Base-by-base conservation (phyloP, 1,140 invertebrate genomes). In the Bombyx mandarina region DNA sequence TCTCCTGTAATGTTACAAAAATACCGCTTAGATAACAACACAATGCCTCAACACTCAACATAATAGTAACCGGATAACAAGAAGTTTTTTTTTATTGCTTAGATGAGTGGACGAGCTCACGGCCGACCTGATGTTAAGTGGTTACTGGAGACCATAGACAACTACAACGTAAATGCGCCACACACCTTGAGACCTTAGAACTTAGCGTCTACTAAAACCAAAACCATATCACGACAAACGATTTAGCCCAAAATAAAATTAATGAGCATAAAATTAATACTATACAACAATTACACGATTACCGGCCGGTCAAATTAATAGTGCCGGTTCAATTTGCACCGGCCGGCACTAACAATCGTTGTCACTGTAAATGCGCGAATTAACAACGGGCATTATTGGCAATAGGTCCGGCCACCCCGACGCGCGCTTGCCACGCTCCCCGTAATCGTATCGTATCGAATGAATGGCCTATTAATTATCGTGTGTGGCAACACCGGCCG, bases 341-440 rank as follows among this genome's bases (percentile, higher is more conserved):
- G 58, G 62, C 67, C 69, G 66, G 65, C 75, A 73, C 66, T 35
- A 58, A 67, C 71, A 67, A 66, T 69, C 66, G 73, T 76, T 71
- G 75, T 73, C 63, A 67, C 63, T 66, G 66, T 50, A 69, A 74
- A 69, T 35, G 26, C 26, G 26, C 10, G 10, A 12, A 51, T 51
- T 51, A 51, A 73, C 73, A 67, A 74, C 71, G 68, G 77, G 74
- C 63, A 78, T 78, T 78, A 79, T 77, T 65, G 73, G 69, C 63
- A 71, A 75, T 73, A 54, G 71, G 57, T 52, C 26, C 59, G 54
- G 59, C 63, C 61, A 64, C 58, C 65, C 64, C 62, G 54, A 60
- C 75, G 73, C 75, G 66, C 68, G 67, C 58, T 2, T 5, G 26
- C 26, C 26, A 35, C 26, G 26, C 26, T 35, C 26, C 2, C 63